A percentile compares a stretch with the other conserved stretches of the same genome.
Conservation (phyloP, 1,140 invertebrate species). For the Diplogasteroides magnus region DNA sequence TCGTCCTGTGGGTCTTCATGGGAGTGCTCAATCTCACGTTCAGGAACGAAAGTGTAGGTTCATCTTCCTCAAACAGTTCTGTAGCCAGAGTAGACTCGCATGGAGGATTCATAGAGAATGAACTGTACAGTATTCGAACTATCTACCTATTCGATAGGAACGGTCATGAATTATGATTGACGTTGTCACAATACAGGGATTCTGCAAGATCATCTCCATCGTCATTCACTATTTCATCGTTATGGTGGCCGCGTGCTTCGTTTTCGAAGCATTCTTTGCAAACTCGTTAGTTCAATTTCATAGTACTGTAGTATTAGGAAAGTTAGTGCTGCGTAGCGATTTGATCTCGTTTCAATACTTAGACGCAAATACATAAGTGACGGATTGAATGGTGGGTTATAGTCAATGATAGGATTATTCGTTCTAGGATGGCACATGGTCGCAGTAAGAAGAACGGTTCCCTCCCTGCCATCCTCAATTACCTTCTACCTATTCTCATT, state of each 20-base stretch:
- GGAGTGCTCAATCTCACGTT: constrained; percentile 18
- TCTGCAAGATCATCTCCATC: constrained; percentile 27
- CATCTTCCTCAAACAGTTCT: too few species aligned
- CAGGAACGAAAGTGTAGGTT: constrained; percentile 12
- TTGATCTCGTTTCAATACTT: neutral
- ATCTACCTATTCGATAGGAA: neutral
- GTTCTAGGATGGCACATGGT: constrained; percentile 27
- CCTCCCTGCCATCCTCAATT: constrained; percentile 25
- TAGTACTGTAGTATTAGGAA: too few species aligned
- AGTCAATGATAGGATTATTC: neutral
- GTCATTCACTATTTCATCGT: constrained; percentile 27
- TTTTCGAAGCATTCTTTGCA: constrained; percentile 32
- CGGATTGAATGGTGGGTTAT: too few species aligned
- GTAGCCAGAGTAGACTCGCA: too few species aligned
- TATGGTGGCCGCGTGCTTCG: constrained; percentile 16
- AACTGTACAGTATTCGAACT: too few species aligned
- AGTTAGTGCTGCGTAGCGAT: too few species aligned
- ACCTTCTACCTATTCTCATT: constrained; percentile 24
- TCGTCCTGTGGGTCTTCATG: constrained; percentile 16
- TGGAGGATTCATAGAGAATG: too few species aligned
- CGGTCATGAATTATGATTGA: neutral
- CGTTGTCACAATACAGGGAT: constrained; percentile 4
- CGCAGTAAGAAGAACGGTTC: constrained; percentile 22
- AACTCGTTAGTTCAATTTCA: too few species aligned
- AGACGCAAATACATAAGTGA: neutral